Base-by-base conservation (phyloP, 2,797 vertebrate genomes). In the Distichodus sexfasciatus region DNA sequence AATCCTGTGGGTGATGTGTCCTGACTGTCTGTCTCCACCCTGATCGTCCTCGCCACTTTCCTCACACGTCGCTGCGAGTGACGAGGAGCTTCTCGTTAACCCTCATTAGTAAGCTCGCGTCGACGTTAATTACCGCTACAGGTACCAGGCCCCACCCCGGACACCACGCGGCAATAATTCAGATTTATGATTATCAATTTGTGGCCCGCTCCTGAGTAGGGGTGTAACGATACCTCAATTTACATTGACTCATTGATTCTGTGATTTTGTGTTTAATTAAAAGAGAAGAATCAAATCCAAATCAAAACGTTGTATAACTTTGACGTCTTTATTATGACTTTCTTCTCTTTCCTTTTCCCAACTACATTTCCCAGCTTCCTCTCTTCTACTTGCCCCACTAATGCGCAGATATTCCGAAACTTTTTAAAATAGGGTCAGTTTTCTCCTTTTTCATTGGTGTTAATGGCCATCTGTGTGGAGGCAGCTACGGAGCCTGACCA, bases 121-220 rank as follows among this genome's bases (percentile, higher is more conserved):
- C 38, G 74, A 82, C 68, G 47, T 78, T 80, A 87, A 87, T 82
- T 83, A 83, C 67, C 70, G 24, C 53, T 71, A 66, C 55, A 76
- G 65, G 50, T 64, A 79, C 54, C 71, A 47, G 62, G 57, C 44
- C 4, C 31, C 50, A 17, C 43, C 55, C 9, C 8, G 12, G 55
- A 59, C 36, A 59, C 35, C 40, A 8, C 23, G 4, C 3, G 11
- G 33, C 40, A 17, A 40, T 60, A 71, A 41, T 58, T 41, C 40
- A 40, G 21, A 31, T 6, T 53, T 26, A 62, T 50, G 19, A 11
- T 53, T 53, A 53, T 53, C 33, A 31, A 33, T 65, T 28, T 41
- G 29, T 58, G n/a, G 28, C 40, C 17, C 3, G 15, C 2, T 1
- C 41, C 33, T 38, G 54, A 40, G 38, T 26, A 15, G 36, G 41